A percentile compares a stretch with the other conserved stretches of the same genome.
Evolutionary conservation across 2,113 vertebrate species (phyloP).

Genomic region (Pungitius pungitius): DNA sequence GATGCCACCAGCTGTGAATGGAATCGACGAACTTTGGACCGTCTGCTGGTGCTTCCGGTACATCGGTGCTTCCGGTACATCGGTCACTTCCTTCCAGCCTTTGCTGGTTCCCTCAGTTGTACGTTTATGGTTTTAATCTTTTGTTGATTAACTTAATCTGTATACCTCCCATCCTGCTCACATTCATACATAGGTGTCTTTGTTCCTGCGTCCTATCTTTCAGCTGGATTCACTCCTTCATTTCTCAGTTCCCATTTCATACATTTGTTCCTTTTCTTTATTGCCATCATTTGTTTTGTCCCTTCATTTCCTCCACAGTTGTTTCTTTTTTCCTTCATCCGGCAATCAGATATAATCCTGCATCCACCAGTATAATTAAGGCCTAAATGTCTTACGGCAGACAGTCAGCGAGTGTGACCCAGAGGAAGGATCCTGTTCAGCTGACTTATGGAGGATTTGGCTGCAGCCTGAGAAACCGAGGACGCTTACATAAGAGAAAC

Average conservation of each 20-base stretch:
- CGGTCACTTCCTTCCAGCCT: background rate
- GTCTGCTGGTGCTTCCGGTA: too few species aligned
- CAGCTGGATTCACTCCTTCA: background rate
- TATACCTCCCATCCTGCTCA: background rate
- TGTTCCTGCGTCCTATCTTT: background rate
- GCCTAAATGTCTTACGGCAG: background rate
- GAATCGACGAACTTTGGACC: too few species aligned
- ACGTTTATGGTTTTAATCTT: too few species aligned
- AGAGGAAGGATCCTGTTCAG: constrained; percentile 19
- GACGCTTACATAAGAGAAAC: constrained; percentile 5
- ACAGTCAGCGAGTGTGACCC: constrained; percentile 22
- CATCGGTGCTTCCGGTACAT: too few species aligned
- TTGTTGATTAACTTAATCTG: background rate
- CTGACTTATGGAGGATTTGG: constrained; percentile 48
- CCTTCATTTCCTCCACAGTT: background rate
- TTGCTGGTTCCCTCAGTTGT: background rate
- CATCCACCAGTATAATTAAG: background rate
- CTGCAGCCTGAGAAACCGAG: constrained; percentile 27
- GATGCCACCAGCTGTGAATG: too few species aligned
- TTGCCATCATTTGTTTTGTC: background rate
- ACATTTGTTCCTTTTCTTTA: background rate
- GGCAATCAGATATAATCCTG: background rate
- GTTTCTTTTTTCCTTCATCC: background rate
- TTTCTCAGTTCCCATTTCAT: background rate
- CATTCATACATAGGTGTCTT: background rate